These are phyloP conservation scores for Carabus problematicus DNA, from an alignment of 2,888 invertebrate species.

Conservation along the genomic window DNA sequence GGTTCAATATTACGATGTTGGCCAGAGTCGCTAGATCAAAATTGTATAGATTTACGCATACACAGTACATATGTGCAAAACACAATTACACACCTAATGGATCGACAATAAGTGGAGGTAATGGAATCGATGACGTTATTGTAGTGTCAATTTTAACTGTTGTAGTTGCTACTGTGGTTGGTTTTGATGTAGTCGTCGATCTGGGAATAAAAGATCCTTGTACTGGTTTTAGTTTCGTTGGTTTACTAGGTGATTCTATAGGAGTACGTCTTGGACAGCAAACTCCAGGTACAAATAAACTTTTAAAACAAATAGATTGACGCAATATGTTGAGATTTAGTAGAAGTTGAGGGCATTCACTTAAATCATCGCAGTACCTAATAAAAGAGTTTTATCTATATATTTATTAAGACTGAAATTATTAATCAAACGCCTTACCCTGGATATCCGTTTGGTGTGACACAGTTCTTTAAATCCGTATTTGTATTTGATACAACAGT, in stretches of 20 bases:
- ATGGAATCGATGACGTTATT: slow-evolving; percentile 22
- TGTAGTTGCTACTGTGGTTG: slow-evolving; percentile 6
- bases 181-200: slow-evolving; percentile 20
- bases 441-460: slow-evolving; percentile 79
- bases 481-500: slow-evolving; percentile 58
- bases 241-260: slow-evolving; percentile 35
- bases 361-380: slow-evolving; percentile 80
- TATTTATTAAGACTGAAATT: too few relatives aligned
- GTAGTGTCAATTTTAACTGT: slow-evolving; percentile 1
- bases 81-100: slow-evolving; percentile 57
- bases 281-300: slow-evolving; percentile 89
- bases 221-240: slow-evolving; percentile 21
- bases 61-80: neutral
- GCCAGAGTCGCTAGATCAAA: neutral
- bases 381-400: slow-evolving; percentile 43
- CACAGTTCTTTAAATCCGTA: slow-evolving; percentile 72
- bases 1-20: slow-evolving; percentile 4
- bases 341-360: slow-evolving; percentile 85
- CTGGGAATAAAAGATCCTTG: slow-evolving; percentile 4
- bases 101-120: slow-evolving; percentile 57
- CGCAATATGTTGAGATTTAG: slow-evolving; percentile 81
- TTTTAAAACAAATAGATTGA: slow-evolving; percentile 90
- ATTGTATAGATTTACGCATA: neutral
- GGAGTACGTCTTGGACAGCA: slow-evolving; percentile 77
- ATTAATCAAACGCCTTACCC: slow-evolving; percentile 60